Evolutionary conservation across 1,140 invertebrate species (phyloP).

Genomic region (Harpegnathos saltator): DNA sequence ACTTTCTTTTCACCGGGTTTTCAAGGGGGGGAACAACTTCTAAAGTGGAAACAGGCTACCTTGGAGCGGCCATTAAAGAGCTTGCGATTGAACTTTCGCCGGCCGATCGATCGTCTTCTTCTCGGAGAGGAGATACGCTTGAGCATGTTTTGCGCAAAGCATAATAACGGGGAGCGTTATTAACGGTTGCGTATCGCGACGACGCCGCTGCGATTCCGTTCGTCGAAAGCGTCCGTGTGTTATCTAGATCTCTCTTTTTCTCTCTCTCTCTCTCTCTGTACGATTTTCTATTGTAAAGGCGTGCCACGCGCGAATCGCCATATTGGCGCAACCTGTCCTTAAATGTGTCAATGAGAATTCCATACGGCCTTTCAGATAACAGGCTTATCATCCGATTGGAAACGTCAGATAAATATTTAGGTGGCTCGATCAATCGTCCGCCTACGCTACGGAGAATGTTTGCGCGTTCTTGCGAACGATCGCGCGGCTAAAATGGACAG

Average conservation of each 20-base stretch:
- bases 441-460: not conserved
- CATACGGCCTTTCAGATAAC: conserved; percentile 37
- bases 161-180: no score
- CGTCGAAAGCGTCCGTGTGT: not conserved
- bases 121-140: not conserved
- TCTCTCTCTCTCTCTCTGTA: no score
- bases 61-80: conserved; percentile 59
- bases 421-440: conserved; percentile 1
- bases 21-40: conserved; percentile 45
- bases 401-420: conserved; percentile 49
- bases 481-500: conserved; percentile 19
- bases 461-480: not conserved
- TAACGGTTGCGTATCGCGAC: not conserved
- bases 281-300: conserved; percentile 24
- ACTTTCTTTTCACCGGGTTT: conserved; percentile 66
- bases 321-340: conserved; percentile 33
- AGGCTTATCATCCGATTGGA: conserved; percentile 43
- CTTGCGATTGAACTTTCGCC: conserved; percentile 67
- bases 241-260: not conserved
- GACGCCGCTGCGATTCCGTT: not conserved
- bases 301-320: not conserved
- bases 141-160: no score
- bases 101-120: conserved; percentile 18
- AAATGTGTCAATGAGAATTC: conserved; percentile 48
- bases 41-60: conserved; percentile 62